Evolutionary conservation across 2,113 vertebrate genomes (phyloP), one percentile per base, ranked within the genome.

Genomic region (Dasypus novemcinctus): DNA sequence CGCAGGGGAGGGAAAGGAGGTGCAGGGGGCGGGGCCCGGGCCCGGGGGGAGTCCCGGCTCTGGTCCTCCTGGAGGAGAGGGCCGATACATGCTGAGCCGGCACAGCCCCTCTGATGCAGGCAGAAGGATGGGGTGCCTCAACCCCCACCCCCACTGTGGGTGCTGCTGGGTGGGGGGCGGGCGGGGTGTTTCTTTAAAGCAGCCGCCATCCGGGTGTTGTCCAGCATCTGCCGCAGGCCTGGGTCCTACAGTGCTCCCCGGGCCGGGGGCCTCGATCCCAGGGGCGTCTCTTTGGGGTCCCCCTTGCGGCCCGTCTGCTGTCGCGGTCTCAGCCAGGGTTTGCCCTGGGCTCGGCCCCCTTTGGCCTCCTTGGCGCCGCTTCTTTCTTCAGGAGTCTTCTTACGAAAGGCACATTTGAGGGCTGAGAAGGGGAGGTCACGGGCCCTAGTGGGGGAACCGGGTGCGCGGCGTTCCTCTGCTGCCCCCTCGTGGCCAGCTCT

Each of bases 401-500:
- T 21, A 4, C 9, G 29, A 54, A 75, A 80, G 38, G 7, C 81
- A 0, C 0, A 12, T 57, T 57, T 89, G 18, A 4, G 41, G 41
- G 33, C 0, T 17, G 1, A 54, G 76, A 27, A 46, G 10, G 11
- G 27, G 18, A 2, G 29, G 1, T 0, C 9, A 14, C 29, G 17
- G 31, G 21, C 14, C 14, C 12, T 12, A 29, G 69, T 29, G 2
- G 1, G 3, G 23, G 18, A 0, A 38, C 57, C 14, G 0, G 0
- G 7, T 6, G 15, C 17, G 90, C 91, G 93, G 69, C 81, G 7
- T 81, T 66, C 63, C 87, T 98, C 86, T 98, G 96, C 98, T 98
- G 97, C 98, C 97, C 97, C 93, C 98, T 98, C 61, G 97, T 97
- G 98, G 96, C 85, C 49, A 25, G 0, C 80, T 1, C 1, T 7